phyloP scores from a whole-genome alignment of 2,888 invertebrate genomes.

The Cacoxenus indagator region DNA sequence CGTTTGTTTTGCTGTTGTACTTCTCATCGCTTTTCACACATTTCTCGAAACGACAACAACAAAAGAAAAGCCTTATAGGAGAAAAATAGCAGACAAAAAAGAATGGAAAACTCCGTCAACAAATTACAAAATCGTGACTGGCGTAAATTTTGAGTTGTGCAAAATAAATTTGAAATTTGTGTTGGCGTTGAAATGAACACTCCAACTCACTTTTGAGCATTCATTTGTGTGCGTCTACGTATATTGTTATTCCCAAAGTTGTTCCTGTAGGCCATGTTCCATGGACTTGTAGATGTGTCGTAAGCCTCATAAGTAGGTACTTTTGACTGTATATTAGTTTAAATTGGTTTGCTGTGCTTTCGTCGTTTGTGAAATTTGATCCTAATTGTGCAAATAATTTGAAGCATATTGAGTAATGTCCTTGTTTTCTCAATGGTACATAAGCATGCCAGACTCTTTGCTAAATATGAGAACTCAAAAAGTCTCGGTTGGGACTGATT shows the following conservation, averaged over 20 bases:
- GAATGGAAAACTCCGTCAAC: conserved; percentile 39
- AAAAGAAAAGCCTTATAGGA: conserved; percentile 6
- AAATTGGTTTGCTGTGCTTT: conserved; percentile 38
- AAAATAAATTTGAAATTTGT: conserved; percentile 52
- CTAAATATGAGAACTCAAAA: too few species aligned
- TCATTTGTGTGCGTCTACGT: conserved; percentile 6
- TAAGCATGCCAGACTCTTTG: too few species aligned
- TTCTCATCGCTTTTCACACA: neutral
- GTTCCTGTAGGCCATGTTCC: neutral
- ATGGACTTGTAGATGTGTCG: neutral
- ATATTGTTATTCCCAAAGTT: neutral
- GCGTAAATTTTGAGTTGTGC: conserved; percentile 53
- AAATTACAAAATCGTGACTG: conserved; percentile 65
- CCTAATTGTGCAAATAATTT: neutral
- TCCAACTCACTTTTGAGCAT: neutral
- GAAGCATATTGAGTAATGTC: neutral
- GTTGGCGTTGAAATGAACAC: neutral
- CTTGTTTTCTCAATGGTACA: neutral
- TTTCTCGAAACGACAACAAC: conserved; percentile 23
- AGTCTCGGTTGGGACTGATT: too few species aligned
- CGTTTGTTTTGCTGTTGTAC: neutral
- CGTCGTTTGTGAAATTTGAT: conserved; percentile 2
- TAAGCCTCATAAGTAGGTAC: conserved; percentile 28
- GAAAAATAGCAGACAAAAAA: neutral
- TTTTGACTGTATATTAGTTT: conserved; percentile 52